Evolutionary conservation across 1,140 invertebrate genomes (phyloP).

Genomic region (Micrasema longulum): DNA sequence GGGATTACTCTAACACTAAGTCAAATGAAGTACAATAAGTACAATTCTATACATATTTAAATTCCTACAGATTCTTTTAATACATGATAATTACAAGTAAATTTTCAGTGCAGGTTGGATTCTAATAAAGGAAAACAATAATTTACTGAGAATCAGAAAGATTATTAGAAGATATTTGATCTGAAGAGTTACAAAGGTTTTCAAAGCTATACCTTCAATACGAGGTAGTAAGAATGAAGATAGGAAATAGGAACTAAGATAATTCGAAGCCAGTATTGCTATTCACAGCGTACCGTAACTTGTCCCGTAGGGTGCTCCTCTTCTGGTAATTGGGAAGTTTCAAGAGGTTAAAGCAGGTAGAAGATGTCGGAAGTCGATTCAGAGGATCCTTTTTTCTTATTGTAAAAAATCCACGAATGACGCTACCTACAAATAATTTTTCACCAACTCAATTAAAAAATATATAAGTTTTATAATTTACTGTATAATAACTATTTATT

Average conservation of each 20-base stretch:
- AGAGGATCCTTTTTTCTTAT: conserved; percentile 96
- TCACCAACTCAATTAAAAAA: too few relatives aligned
- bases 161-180: too few relatives aligned
- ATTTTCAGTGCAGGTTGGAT: too few relatives aligned
- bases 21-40: conserved; percentile 3
- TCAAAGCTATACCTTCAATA: too few relatives aligned
- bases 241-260: conserved; percentile 72
- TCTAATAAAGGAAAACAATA: too few relatives aligned
- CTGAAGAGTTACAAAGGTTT: too few relatives aligned
- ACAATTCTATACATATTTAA: background rate
- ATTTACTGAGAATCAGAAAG: too few relatives aligned
- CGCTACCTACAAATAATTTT: conserved; percentile 86
- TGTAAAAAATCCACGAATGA: conserved; percentile 97
- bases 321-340: conserved; percentile 99
- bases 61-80: too few relatives aligned
- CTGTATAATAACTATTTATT: too few relatives aligned
- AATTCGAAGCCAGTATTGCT: conserved; percentile 99
- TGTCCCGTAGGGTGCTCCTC: conserved; percentile 93
- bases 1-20: background rate
- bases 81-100: too few relatives aligned
- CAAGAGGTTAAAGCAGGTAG: conserved; percentile 98
- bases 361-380: conserved; percentile 96
- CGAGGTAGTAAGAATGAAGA: too few relatives aligned
- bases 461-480: too few relatives aligned
- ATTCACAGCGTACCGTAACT: conserved; percentile 96